These are phyloP conservation scores for Plebejus anna DNA, from an alignment of 2,888 invertebrate genomes.

Conservation along the genomic window DNA sequence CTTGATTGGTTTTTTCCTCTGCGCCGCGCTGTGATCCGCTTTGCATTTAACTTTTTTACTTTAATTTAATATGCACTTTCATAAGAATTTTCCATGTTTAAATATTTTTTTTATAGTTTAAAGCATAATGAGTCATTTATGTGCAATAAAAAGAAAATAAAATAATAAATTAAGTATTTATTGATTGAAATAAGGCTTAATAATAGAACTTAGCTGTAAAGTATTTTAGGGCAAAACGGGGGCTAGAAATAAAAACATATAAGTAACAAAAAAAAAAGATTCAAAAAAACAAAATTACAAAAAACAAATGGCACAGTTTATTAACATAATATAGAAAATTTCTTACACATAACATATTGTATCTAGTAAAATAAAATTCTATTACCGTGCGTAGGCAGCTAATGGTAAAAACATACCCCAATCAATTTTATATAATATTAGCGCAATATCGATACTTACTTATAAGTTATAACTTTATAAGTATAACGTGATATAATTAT, in stretches of 20 bases:
- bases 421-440: constrained; percentile 29
- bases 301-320: too few relatives aligned
- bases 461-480: constrained; percentile 46
- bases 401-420: not conserved
- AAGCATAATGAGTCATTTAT: too few relatives aligned
- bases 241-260: too few relatives aligned
- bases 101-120: too few relatives aligned
- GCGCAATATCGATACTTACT: constrained; percentile 47
- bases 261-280: too few relatives aligned
- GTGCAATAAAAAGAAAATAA: not conserved
- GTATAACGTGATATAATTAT: constrained; percentile 36
- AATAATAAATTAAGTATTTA: too few relatives aligned
- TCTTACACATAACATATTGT: not conserved
- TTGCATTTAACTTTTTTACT: constrained; percentile 68
- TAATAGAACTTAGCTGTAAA: too few relatives aligned
- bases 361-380: not conserved
- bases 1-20: constrained; percentile 52
- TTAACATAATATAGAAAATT: not conserved
- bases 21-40: constrained; percentile 56
- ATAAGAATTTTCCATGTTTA: constrained; percentile 61
- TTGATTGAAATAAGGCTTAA: too few relatives aligned
- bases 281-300: too few relatives aligned
- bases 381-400: not conserved
- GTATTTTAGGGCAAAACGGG: too few relatives aligned
- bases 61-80: constrained; percentile 68